Conservation (phyloP, 2,113 vertebrate species). For the Sciurus niger region DNA sequence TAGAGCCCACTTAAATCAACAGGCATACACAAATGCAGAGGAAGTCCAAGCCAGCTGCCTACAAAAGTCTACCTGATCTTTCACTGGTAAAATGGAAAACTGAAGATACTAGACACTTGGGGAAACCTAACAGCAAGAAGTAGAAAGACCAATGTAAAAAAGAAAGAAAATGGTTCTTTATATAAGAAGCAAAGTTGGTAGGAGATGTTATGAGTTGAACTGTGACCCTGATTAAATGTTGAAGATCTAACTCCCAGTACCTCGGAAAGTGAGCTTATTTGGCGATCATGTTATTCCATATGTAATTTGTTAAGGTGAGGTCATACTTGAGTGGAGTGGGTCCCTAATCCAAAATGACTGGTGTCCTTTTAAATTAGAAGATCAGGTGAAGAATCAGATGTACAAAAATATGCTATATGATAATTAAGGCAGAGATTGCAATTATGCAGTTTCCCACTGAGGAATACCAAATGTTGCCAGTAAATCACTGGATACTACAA, state of each 20-base stretch:
- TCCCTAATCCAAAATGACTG: neutral
- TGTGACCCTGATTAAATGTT: neutral
- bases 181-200: neutral
- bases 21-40: neutral
- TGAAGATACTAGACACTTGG: neutral
- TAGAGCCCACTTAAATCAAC: neutral
- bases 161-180: neutral
- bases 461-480: neutral
- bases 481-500: neutral
- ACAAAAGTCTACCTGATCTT: neutral
- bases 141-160: neutral
- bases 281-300: neutral
- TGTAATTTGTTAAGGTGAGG: neutral
- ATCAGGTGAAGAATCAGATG: neutral
- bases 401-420: no score
- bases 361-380: neutral
- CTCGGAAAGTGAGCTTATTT: neutral
- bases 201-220: neutral
- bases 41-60: neutral
- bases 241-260: neutral
- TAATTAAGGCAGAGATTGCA: neutral
- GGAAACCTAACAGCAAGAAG: no score
- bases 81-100: neutral
- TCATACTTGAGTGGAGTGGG: no score
- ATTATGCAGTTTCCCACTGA: neutral